Percentiles rank a stretch among this genome's conserved stretches.
Evolutionary conservation across 2,888 invertebrate species (phyloP).

Genomic region (Eustalomyia histrio): DNA sequence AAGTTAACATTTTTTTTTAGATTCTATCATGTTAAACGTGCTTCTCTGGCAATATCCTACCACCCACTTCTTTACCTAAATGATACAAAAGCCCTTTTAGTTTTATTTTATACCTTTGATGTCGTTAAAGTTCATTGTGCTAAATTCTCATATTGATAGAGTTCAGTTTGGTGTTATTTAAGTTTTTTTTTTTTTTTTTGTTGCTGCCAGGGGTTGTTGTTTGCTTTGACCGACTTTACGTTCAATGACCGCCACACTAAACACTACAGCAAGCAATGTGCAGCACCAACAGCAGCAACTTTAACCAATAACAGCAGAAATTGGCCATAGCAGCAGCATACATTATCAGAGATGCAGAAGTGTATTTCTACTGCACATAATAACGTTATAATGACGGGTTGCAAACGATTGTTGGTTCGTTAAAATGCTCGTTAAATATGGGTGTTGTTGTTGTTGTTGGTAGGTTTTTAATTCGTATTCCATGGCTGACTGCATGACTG

Average conservation of each 20-base stretch:
- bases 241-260: constrained; percentile 72
- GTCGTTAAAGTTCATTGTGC: constrained; percentile 68
- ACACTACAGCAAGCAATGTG: constrained; percentile 53
- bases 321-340: constrained; percentile 20
- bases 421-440: background rate
- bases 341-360: constrained; percentile 14
- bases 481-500: constrained; percentile 31
- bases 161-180: constrained; percentile 61
- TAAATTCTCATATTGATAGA: constrained; percentile 66
- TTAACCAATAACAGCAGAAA: background rate
- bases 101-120: constrained; percentile 41
- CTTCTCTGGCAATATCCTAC: background rate
- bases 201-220: constrained; percentile 76
- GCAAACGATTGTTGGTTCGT: constrained; percentile 40
- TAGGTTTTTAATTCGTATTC: background rate
- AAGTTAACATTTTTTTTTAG: no score
- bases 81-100: background rate
- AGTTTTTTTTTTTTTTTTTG: constrained; percentile 50
- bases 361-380: constrained; percentile 59
- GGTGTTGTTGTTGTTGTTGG: no score
- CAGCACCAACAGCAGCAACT: constrained; percentile 38
- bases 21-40: no score
- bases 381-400: constrained; percentile 41
- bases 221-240: constrained; percentile 79
- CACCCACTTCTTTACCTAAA: background rate